Conservation (phyloP, 2,797 vertebrate species). For the Pygocentrus nattereri region DNA sequence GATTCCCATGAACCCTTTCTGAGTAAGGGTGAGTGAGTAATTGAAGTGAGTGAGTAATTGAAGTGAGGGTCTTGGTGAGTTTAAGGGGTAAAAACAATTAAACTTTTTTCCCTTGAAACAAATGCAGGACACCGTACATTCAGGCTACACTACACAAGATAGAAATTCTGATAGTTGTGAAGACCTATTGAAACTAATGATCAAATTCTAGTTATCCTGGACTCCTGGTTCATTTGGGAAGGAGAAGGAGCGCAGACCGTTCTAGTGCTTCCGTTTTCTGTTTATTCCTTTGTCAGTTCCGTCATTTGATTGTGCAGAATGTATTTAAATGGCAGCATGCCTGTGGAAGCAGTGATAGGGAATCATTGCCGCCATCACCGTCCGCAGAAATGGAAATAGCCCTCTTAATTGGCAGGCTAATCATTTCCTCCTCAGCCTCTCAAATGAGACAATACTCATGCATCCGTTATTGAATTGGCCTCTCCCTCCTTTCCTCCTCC, state of each 20-base stretch:
- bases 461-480: conserved; percentile 21
- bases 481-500: no score
- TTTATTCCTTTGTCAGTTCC: neutral
- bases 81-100: no score
- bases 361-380: conserved; percentile 4
- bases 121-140: no score
- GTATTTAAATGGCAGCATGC: conserved; percentile 13
- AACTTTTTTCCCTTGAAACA: no score
- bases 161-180: no score
- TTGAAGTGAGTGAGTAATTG: no score
- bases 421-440: conserved; percentile 32
- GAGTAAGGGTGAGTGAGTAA: no score
- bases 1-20: no score
- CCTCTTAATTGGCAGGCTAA: conserved; percentile 24
- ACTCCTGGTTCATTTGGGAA: neutral
- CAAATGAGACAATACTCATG: conserved; percentile 11
- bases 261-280: neutral
- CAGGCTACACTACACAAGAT: no score
- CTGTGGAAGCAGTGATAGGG: conserved; percentile 5
- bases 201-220: no score
- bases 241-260: neutral
- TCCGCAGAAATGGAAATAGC: conserved; percentile 4
- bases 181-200: no score
- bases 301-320: neutral
- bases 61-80: no score